Percentiles rank a stretch among this genome's conserved stretches.
Evolutionary conservation across 2,113 vertebrate species (phyloP).

Genomic region (Prolemur simus): DNA sequence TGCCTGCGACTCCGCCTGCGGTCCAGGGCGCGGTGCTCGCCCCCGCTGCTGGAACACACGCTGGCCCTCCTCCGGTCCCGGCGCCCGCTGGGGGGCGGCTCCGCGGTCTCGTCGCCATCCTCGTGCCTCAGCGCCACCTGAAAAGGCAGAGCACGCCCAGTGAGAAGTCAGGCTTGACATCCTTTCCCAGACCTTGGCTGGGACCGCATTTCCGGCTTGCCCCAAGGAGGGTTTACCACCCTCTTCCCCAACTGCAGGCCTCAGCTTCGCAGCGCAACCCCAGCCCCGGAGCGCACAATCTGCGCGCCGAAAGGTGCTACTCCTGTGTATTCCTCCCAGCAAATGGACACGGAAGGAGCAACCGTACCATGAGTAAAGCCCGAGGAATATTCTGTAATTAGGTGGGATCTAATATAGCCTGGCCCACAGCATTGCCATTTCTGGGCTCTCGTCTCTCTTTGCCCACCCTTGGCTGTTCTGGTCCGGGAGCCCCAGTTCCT

Average conservation of each 20-base stretch:
- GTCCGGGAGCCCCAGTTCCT: neutral
- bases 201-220: neutral
- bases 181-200: neutral
- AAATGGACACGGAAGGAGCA: neutral
- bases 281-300: rapidly evolving
- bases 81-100: conserved; percentile 86
- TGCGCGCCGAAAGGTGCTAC: neutral
- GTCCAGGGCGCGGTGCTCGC: conserved; percentile 87
- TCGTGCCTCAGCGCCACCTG: conserved; percentile 92
- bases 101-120: conserved; percentile 90
- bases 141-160: conserved; percentile 28
- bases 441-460: neutral
- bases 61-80: conserved; percentile 93
- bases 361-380: neutral
- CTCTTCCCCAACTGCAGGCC: neutral
- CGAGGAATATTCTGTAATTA: neutral
- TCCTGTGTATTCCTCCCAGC: neutral
- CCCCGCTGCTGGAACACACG: conserved; percentile 79
- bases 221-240: too few relatives aligned
- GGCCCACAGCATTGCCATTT: neutral
- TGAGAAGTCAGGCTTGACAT: neutral
- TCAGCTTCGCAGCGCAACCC: neutral
- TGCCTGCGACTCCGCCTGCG: conserved; percentile 95
- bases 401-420: neutral
- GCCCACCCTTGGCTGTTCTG: neutral